Base-by-base conservation (phyloP, 2,888 invertebrate genomes). In the Neoaliturus tenellus region DNA sequence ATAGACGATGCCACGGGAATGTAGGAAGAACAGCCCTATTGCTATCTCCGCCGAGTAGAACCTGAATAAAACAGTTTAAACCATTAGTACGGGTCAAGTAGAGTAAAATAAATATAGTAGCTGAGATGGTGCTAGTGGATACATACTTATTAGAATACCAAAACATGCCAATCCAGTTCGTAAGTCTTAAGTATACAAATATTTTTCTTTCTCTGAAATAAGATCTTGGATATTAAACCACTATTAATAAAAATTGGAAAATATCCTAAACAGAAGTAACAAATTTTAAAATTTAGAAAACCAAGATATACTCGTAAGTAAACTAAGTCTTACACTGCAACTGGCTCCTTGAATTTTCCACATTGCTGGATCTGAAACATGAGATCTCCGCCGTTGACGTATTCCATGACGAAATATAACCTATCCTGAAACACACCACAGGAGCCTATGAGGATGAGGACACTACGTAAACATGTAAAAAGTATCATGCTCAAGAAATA, bases 331-430 rank as follows among this genome's bases (percentile, higher is more conserved):
- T 93, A 99, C 98, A 98, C 99, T 88, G 99, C 99, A 31, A 99
- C 99, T 1, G 99, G 99, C 90, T 99, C 99, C 91, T 99, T 99
- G 91, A 99, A 99, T 92, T 99, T 99, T 84, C 99, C 99, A 90
- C 98, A 99, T 90, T 99, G 99, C 91, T 99, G 99, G 88, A 99
- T 99, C 93, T 99, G 98, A 92, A 99, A 99, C 99, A 99, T 99
- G 87, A 99, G 93, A 92, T 99, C 99, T 81, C 99, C 99, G 5
- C 99, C 99, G 91, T 99, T 99, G 55, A 99, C 99, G 91, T 99
- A 99, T 91, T 99, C 99, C 99, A 99, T 99, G 81, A 99, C 99
- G 92, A 99, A 99, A 92, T 99, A 99, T 62, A 99, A 93, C 48
- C 99, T 97, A 91, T 99, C 99, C 98, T 99, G 91, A 10, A 93